Evolutionary conservation across 2,797 vertebrate genomes (phyloP).

Genomic region (Alectoris magna): DNA sequence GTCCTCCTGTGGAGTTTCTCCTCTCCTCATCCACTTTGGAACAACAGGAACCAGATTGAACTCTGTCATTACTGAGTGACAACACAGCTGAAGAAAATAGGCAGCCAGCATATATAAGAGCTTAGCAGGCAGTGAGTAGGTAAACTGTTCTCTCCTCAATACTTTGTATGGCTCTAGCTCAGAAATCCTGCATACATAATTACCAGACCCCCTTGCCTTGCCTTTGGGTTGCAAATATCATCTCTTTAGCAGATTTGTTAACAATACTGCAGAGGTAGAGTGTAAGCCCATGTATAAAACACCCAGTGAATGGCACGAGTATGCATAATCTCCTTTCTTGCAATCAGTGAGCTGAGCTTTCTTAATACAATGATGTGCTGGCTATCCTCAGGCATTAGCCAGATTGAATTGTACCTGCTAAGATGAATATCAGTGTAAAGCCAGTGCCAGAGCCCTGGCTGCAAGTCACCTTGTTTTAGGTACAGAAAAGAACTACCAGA

Average conservation of each 20-base stretch:
- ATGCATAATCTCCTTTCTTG: neutral
- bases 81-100: neutral
- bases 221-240: neutral
- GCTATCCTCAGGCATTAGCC: slow-evolving; percentile 7
- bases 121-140: neutral
- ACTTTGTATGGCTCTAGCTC: neutral
- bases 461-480: slow-evolving; percentile 11
- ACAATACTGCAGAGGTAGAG: neutral
- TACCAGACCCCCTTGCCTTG: neutral
- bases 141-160: neutral
- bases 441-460: neutral
- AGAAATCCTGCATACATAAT: neutral
- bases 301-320: neutral
- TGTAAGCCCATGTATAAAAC: neutral
- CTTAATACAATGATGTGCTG: neutral
- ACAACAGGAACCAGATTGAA: neutral
- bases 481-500: neutral
- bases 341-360: neutral
- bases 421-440: neutral
- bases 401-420: slow-evolving; percentile 5
- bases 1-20: slow-evolving; percentile 8
- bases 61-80: neutral
- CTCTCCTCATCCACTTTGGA: neutral
- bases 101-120: neutral
- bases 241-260: neutral